Evolutionary conservation across 2,797 vertebrate genomes (phyloP), one percentile per base, ranked within the genome.

Genomic region (Thunnus albacares): DNA sequence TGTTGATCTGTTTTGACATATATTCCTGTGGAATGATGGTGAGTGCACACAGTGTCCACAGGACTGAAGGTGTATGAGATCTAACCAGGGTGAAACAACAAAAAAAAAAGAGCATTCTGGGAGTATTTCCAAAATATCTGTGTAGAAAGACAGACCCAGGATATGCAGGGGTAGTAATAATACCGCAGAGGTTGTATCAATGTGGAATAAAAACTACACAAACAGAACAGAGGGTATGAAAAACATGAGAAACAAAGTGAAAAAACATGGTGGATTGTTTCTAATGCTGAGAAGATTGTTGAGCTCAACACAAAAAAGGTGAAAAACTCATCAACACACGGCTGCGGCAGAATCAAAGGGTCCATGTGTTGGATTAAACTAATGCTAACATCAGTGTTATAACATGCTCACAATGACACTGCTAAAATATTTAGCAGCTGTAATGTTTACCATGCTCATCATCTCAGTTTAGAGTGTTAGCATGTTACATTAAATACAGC

Each of bases 1-100:
- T 62, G 67, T 75, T 20, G 17, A 70, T 77, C 57, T 83, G 69
- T 79, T 87, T 84, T 51, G 72, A 77, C 72, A 74, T 47, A 49
- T 13, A 55, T 77, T 35, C 30, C 64, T 38, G 17, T 28, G 2
- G 41, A 43, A 33, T 53, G 43, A 53, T 71, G 63, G 41, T 33
- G 63, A 78, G 65, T 45, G 26, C 2, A 43, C 55, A 22, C 38
- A 11, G 52, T 68, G 59, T 73, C 60, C 24, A 33, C 53, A 57
- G 33, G 33, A 20, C 28, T 62, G 58, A 60, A 63, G 52, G 26
- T 17, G 38, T n/a, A n/a, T 10, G 58, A 60, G 22, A 61, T 30
- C 15, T 66, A 8, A 52, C 24, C 10, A 18, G 4, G 28, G 22
- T 33, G 28, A 59, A 30, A 73, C 4, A 38, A 30, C 28, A 30